A percentile compares a stretch with the other conserved stretches of the same genome.
Evolutionary conservation across 2,888 invertebrate genomes (phyloP).

Genomic region (Ectemnius lituratus): DNA sequence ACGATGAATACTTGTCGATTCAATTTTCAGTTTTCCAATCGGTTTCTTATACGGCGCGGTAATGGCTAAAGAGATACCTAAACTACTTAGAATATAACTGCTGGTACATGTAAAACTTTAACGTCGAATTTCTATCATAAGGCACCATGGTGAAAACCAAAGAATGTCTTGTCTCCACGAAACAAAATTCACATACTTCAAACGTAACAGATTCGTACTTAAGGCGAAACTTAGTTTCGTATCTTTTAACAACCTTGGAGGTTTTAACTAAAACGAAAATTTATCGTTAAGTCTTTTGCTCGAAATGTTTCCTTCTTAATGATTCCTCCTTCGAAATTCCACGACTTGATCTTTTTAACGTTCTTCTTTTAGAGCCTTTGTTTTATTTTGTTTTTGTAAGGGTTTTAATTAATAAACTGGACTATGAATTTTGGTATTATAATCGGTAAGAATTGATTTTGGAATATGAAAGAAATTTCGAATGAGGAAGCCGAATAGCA

Average conservation of each 20-base stretch:
- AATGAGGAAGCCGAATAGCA: background rate
- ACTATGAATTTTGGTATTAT: background rate
- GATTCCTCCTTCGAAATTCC: constrained; percentile 1
- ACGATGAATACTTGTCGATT: too few species aligned
- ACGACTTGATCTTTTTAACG: background rate
- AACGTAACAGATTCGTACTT: background rate
- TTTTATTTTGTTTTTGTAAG: background rate
- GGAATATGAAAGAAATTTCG: background rate
- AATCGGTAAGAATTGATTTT: background rate
- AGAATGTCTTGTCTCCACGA: background rate
- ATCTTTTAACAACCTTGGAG: background rate
- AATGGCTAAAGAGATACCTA: too few species aligned
- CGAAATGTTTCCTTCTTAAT: background rate
- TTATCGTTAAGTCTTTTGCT: constrained; percentile 5
- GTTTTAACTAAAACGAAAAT: background rate
- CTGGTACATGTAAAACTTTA: too few species aligned
- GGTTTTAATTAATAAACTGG: background rate
- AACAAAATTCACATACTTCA: constrained; percentile 1
- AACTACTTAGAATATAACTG: too few species aligned
- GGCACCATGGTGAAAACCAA: constrained; percentile 8
- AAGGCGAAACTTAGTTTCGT: too few species aligned
- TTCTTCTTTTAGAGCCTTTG: background rate
- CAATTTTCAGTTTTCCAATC: too few species aligned
- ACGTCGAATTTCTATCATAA: background rate
- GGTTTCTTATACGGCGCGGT: too few species aligned